Evolutionary conservation across 2,797 vertebrate species (phyloP).

Genomic region (Lycodopsis pacificus): DNA sequence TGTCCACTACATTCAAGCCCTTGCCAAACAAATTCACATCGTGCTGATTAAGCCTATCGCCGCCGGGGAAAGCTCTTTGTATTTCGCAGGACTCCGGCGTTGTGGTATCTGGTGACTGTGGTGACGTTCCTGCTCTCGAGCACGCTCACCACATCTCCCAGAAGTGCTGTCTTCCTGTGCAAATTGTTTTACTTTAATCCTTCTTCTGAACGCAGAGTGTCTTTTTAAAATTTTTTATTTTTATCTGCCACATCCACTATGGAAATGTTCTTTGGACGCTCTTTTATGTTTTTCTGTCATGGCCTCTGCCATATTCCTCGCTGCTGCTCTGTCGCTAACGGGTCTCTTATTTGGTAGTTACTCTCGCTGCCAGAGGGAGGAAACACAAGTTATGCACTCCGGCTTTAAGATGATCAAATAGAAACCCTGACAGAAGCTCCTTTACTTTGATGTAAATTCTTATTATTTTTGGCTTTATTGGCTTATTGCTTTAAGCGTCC

Average conservation of each 20-base stretch:
- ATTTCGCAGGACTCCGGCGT: neutral
- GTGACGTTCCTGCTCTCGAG: neutral
- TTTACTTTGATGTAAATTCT: slow-evolving; percentile 28
- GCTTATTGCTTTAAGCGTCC: slow-evolving; percentile 29
- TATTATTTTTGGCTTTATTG: slow-evolving; percentile 27
- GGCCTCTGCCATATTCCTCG: too few species aligned
- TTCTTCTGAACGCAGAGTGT: too few species aligned
- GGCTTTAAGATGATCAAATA: slow-evolving; percentile 42
- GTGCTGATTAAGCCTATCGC: neutral
- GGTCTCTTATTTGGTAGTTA: neutral
- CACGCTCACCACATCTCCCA: too few species aligned
- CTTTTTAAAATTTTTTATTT: too few species aligned
- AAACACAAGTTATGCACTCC: neutral
- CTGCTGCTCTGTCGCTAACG: too few species aligned
- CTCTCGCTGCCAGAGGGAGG: neutral
- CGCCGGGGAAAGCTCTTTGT: too few species aligned
- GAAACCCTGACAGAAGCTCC: neutral
- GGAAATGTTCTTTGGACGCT: too few species aligned
- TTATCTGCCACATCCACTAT: too few species aligned
- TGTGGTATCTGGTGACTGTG: neutral
- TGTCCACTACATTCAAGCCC: neutral
- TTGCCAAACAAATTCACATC: neutral
- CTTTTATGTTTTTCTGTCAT: too few species aligned
- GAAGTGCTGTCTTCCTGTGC: too few species aligned
- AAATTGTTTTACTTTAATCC: too few species aligned